phyloP scores from a whole-genome alignment of 2,888 invertebrate species.

The Calameuta filiformis region DNA sequence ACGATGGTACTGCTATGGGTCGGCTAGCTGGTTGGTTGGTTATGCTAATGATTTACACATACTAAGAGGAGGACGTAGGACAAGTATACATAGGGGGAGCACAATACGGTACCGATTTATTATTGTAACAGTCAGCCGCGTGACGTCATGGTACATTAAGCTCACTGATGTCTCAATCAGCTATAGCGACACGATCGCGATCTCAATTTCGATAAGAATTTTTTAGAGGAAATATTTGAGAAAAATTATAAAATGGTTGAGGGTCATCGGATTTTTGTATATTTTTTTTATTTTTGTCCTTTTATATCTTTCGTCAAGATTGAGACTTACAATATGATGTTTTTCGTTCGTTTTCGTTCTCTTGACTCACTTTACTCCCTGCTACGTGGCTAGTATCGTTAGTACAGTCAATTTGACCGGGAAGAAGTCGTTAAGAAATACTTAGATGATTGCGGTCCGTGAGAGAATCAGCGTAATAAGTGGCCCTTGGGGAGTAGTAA shows the following conservation, averaged over 20 bases:
- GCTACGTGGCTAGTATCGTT: constrained; percentile 28
- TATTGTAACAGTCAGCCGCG: constrained; percentile 48
- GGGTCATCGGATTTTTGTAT: neutral
- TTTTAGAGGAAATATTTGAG: neutral
- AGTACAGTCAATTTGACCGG: constrained; percentile 38
- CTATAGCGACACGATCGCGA: constrained; percentile 25
- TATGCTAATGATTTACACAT: constrained; percentile 53
- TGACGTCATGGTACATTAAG: constrained; percentile 53
- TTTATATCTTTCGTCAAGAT: neutral
- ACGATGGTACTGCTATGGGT: constrained; percentile 1
- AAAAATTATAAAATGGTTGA: neutral
- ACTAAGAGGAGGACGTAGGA: neutral
- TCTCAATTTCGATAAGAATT: constrained; percentile 35
- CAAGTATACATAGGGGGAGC: constrained; percentile 26
- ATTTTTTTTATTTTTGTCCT: neutral
- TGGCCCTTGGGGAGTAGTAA: constrained; percentile 56
- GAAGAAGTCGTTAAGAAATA: constrained; percentile 53
- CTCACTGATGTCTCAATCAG: constrained; percentile 30
- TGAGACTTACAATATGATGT: neutral
- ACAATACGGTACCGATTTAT: constrained; percentile 57
- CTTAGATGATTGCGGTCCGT: constrained; percentile 60
- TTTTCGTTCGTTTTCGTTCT: neutral
- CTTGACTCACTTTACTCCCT: neutral
- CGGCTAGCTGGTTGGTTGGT: constrained; percentile 36
- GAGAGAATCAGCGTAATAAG: constrained; percentile 62